Conservation (phyloP, 2,113 vertebrate species). For the Saccopteryx bilineata region DNA sequence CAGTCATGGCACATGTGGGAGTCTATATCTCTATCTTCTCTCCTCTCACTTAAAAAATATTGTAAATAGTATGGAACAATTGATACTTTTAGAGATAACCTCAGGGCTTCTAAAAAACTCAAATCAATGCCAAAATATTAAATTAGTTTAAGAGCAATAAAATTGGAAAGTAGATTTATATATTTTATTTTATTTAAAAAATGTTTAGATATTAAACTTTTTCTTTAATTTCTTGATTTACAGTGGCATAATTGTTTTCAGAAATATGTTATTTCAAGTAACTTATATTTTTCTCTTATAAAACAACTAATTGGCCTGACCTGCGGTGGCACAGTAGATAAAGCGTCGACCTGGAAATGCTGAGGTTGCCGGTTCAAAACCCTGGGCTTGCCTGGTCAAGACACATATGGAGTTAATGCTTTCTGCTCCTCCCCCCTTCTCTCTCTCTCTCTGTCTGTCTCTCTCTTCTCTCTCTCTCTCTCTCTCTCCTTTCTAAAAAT, state of each 20-base stretch:
- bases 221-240: conserved; percentile 7
- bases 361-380: too few relatives aligned
- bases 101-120: conserved; percentile 10
- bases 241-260: neutral
- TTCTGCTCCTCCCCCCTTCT: too few relatives aligned
- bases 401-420: too few relatives aligned
- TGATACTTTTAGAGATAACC: conserved; percentile 25
- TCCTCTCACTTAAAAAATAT: neutral
- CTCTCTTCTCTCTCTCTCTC: too few relatives aligned
- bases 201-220: neutral
- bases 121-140: conserved; percentile 24
- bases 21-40: too few relatives aligned
- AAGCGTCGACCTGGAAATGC: too few relatives aligned
- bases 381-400: too few relatives aligned
- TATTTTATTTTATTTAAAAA: conserved; percentile 52
- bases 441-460: too few relatives aligned
- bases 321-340: too few relatives aligned
- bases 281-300: conserved; percentile 30
- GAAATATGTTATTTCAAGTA: neutral
- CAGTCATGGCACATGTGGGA: too few relatives aligned
- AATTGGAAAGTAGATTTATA: neutral
- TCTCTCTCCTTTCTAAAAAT: too few relatives aligned
- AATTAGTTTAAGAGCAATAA: conserved; percentile 2
- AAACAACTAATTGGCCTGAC: neutral
- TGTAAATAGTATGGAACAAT: conserved; percentile 1